Evolutionary conservation across 2,113 vertebrate species (phyloP).

Genomic region (Bungarus multicinctus): DNA sequence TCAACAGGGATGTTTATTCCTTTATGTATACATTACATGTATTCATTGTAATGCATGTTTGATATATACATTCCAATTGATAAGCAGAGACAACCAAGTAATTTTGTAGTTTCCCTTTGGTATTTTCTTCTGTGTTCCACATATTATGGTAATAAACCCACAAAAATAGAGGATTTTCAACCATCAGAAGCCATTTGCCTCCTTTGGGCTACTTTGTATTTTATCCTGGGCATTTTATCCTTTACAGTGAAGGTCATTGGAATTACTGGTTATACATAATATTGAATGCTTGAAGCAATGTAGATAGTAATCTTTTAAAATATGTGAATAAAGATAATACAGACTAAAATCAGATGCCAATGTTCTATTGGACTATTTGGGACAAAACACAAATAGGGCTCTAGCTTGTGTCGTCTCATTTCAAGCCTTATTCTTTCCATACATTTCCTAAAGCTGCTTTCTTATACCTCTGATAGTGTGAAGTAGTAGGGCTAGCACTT

Average conservation of each 20-base stretch:
- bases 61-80: background rate
- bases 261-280: background rate
- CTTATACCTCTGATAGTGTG: conserved; percentile 23
- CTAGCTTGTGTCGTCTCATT: background rate
- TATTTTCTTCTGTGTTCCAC: background rate
- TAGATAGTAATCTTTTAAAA: background rate
- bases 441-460: background rate
- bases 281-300: background rate
- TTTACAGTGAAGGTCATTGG: background rate
- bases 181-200: background rate
- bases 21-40: background rate
- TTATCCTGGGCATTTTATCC: background rate
- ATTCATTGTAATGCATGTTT: background rate
- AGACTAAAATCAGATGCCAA: background rate
- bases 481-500: conserved; percentile 6
- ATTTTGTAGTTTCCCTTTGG: background rate
- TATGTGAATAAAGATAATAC: background rate
- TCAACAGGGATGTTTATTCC: background rate
- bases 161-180: background rate
- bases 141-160: background rate
- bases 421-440: background rate
- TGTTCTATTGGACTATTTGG: background rate
- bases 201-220: background rate
- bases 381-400: background rate
- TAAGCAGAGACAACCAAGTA: background rate